Base-by-base conservation (phyloP, 2,888 invertebrate genomes). In the Torymus tubicola region DNA sequence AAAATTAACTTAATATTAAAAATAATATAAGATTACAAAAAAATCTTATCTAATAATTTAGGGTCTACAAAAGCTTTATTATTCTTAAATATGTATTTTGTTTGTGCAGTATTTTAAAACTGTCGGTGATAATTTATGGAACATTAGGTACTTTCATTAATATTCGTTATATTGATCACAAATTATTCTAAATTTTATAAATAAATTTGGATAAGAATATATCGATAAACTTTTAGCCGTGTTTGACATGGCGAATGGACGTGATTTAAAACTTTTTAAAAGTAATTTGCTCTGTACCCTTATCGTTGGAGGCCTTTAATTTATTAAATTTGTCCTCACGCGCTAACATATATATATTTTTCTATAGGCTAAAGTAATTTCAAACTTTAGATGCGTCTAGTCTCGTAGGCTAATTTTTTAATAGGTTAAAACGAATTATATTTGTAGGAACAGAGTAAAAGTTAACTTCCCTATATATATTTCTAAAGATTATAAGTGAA, bases 361-460 rank as follows among this genome's bases (percentile, higher is more conserved):
- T 53, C 13, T 71, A 24, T 68, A 64, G 31, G 14, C 42, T 65
- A n/a, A 57, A 76, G 16, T 58, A 63, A 31, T 63, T 11, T 77
- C 4, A 57, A 57, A 64, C 50, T 77, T 70, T 77, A 77, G 64
- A 52, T 52, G 58, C 50, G 52, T 72, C 72, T 78, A 72, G 71
- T 72, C 78, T 53, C 42, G 31, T 78, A 72, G 67, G 12, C 60
- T 74, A 55, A 67, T 65, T 18, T 65, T 71, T 42, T 42, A 42
- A 8, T 42, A 42, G 42, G 8, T 42, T 42, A 42, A 42, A 42
- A 42, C 8, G 42, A 42, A 42, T 8, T 42, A 5, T 42, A 42
- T 42, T 42, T 42, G 8, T 42, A 42, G 42, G 8, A 42, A 42
- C 8, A 8, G 42, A 8, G 42, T 8, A 42, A 42, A 42, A 42